Percentiles rank a stretch among this genome's conserved stretches.
These are phyloP conservation scores for Scartelaos histophorus DNA, from an alignment of 2,113 vertebrate species.

Conservation along the genomic window DNA sequence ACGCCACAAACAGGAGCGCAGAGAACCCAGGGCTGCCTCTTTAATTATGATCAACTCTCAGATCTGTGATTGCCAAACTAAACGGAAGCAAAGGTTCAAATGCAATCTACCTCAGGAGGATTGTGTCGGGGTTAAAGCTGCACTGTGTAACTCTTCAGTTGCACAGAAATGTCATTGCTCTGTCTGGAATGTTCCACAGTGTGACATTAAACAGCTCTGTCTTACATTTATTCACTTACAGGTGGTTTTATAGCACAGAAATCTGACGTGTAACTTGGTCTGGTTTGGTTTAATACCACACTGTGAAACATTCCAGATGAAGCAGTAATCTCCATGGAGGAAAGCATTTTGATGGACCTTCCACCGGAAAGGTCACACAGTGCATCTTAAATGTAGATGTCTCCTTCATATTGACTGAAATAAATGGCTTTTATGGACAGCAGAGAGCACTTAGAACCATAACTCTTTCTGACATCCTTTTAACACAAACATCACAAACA, in stretches of 20 bases:
- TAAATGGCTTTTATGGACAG: constrained; percentile 48
- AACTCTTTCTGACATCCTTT: neutral
- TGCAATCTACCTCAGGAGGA: constrained; percentile 37
- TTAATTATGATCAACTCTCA: constrained; percentile 83
- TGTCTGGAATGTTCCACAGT: too few species aligned
- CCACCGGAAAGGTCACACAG: too few species aligned
- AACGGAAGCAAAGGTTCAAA: constrained; percentile 53
- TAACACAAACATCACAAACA: neutral
- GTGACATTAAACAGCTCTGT: too few species aligned
- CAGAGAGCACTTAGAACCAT: constrained; percentile 40
- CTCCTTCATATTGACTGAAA: constrained; percentile 62
- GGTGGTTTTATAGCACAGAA: too few species aligned
- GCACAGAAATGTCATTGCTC: too few species aligned
- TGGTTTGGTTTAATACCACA: too few species aligned
- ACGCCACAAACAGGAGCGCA: constrained; percentile 12
- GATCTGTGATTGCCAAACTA: constrained; percentile 51
- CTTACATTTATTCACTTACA: too few species aligned
- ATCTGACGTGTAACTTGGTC: too few species aligned
- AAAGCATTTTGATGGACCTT: too few species aligned
- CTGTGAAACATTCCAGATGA: too few species aligned
- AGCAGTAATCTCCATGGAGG: too few species aligned
- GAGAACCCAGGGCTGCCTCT: constrained; percentile 38
- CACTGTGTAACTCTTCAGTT: too few species aligned
- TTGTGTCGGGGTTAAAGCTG: constrained; percentile 70
- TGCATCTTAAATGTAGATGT: constrained; percentile 36